Percentiles rank a stretch among this genome's conserved stretches.
Conservation (phyloP, 2,888 invertebrate species). For the Alloplasta piceator region DNA sequence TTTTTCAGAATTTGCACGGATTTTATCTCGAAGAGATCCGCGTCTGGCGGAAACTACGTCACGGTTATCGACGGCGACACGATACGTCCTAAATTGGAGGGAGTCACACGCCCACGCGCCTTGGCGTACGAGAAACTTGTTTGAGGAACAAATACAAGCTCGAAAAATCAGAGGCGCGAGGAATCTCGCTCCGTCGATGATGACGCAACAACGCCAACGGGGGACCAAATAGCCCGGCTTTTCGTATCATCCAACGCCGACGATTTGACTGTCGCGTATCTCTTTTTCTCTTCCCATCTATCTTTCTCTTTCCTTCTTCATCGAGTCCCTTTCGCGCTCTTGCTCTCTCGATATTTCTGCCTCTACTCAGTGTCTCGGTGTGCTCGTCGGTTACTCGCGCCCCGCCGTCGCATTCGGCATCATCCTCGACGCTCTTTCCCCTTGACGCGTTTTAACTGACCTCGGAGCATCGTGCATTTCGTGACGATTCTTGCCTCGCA, state of each 20-base stretch:
- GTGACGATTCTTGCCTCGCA: constrained; percentile 23
- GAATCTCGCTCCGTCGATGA: constrained; percentile 57
- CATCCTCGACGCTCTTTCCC: constrained; percentile 24
- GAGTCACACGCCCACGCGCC: constrained; percentile 64
- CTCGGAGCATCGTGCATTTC: constrained; percentile 47
- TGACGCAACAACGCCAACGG: constrained; percentile 60
- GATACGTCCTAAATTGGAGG: constrained; percentile 9
- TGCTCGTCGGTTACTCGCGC: constrained; percentile 23
- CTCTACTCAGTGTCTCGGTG: constrained; percentile 16
- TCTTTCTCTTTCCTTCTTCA: constrained; percentile 25
- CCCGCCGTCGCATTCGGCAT: constrained; percentile 26
- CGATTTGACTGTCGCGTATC: constrained; percentile 6
- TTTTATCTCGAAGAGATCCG: background rate
- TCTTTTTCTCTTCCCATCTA: constrained; percentile 32
- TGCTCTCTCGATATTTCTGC: constrained; percentile 28
- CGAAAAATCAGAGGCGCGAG: constrained; percentile 64
- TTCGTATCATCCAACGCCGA: constrained; percentile 31
- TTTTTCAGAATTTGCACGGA: background rate
- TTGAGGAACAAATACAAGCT: constrained; percentile 58
- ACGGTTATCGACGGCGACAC: background rate
- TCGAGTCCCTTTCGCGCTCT: constrained; percentile 10
- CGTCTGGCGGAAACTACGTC: background rate
- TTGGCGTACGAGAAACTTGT: constrained; percentile 62
- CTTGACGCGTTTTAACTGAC: constrained; percentile 51
- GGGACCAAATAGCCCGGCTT: constrained; percentile 39